phyloP scores from a whole-genome alignment of 2,113 vertebrate genomes.

The Albula glossodonta region DNA sequence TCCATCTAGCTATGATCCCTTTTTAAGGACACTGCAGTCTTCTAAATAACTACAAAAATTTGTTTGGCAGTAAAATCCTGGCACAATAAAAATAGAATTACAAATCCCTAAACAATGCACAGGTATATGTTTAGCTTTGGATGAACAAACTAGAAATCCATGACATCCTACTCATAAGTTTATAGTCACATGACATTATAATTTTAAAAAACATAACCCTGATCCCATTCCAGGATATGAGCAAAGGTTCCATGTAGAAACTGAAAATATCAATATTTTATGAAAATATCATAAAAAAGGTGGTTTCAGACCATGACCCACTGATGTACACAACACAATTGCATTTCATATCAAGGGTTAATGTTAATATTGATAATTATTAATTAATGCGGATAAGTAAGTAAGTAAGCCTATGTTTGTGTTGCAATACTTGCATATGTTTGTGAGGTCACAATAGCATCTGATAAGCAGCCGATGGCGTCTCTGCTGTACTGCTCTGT shows the following conservation, averaged over 20 bases:
- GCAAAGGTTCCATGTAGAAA: no score
- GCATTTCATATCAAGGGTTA: no score
- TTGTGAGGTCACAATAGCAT: neutral
- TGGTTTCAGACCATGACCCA: no score
- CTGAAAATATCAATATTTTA: no score
- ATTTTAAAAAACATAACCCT: neutral
- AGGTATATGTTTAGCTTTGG: neutral
- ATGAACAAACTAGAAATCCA: slow-evolving; percentile 15
- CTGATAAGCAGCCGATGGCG: neutral
- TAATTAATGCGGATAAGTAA: neutral
- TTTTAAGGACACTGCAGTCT: neutral
- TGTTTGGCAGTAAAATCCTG: neutral
- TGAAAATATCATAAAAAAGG: no score
- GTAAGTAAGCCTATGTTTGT: neutral
- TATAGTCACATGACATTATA: neutral
- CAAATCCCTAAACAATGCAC: neutral
- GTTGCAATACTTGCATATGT: neutral
- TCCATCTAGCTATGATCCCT: neutral
- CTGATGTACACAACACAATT: no score
- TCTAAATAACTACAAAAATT: neutral
- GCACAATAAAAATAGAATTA: no score
- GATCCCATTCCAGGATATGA: no score
- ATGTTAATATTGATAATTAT: no score
- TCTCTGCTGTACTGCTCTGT: neutral
- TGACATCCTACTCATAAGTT: neutral